Percentiles rank a stretch among this genome's conserved stretches.
phyloP scores from a whole-genome alignment of 1,140 invertebrate species.

The Drosophila nigromelanica region DNA sequence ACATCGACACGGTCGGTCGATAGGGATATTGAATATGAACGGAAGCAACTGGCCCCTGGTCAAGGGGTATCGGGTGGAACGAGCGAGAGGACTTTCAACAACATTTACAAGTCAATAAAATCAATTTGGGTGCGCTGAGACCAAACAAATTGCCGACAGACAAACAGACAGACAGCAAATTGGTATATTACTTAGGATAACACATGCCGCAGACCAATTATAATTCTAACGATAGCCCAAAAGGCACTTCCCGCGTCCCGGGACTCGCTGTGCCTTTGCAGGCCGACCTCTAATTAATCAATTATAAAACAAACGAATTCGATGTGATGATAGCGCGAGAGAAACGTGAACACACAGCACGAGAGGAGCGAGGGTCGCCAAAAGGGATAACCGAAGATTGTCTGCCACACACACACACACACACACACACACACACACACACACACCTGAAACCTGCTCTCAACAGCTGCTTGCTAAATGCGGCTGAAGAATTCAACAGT shows the following conservation, averaged over 20 bases:
- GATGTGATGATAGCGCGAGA: constrained; percentile 46
- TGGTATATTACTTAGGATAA: constrained; percentile 64
- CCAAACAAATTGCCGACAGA: constrained; percentile 71
- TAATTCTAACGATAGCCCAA: constrained; percentile 73
- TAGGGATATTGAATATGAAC: constrained; percentile 23
- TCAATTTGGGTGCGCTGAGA: constrained; percentile 64
- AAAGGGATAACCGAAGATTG: constrained; percentile 36
- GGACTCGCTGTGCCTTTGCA: constrained; percentile 28
- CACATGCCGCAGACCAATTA: constrained; percentile 77
- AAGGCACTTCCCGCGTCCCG: constrained; percentile 9
- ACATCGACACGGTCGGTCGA: constrained; percentile 12
- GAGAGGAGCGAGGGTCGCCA: neutral
- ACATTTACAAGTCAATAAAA: constrained; percentile 82
- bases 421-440: constrained; percentile 5
- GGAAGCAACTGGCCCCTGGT: constrained; percentile 28
- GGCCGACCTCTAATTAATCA: constrained; percentile 83
- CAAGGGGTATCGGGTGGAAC: constrained; percentile 1
- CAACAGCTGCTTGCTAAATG: constrained; percentile 13
- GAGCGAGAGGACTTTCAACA: constrained; percentile 35
- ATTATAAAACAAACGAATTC: constrained; percentile 80
- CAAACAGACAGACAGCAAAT: constrained; percentile 39
- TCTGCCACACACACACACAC: neutral
- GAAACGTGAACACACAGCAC: neutral
- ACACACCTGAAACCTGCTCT: constrained; percentile 21
- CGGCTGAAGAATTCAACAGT: neutral